These are phyloP conservation scores for Chionoecetes opilio DNA, from an alignment of 1,140 invertebrate genomes.

Conservation along the genomic window DNA sequence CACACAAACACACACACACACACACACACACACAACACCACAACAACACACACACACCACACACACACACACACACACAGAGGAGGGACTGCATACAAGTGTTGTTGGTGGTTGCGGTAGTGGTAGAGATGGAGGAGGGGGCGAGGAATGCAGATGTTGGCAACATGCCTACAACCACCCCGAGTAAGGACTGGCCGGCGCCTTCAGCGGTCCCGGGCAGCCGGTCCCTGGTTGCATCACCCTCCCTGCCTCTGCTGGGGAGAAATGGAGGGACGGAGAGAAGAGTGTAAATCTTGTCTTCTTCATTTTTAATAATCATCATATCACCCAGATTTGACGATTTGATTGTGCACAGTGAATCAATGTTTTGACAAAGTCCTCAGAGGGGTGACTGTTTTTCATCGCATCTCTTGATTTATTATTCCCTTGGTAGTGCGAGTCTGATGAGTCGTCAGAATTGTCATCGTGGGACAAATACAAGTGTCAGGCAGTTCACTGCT, in stretches of 20 bases:
- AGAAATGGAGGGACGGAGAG: no score
- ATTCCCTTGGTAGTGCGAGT: no score
- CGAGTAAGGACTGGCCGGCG: conserved; percentile 13
- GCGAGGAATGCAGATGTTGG: conserved; percentile 2
- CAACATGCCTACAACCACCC: not conserved
- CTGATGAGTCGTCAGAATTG: no score
- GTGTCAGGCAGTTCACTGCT: no score
- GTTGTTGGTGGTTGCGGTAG: not conserved
- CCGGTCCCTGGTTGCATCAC: not conserved
- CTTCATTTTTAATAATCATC: no score
- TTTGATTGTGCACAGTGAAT: no score
- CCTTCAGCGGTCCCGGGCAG: not conserved
- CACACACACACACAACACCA: not conserved
- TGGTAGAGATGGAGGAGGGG: conserved; percentile 1
- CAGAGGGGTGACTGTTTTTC: no score
- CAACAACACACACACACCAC: not conserved
- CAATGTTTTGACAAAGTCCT: no score
- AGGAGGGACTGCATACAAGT: not conserved
- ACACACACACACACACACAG: conserved; percentile 16
- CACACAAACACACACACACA: not conserved
- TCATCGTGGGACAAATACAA: no score
- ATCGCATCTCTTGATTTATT: no score
- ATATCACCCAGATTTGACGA: no score
- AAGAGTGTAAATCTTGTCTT: no score
- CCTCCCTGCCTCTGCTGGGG: not conserved